phyloP scores from a whole-genome alignment of 2,113 vertebrate species.

The Arizona elegans region DNA sequence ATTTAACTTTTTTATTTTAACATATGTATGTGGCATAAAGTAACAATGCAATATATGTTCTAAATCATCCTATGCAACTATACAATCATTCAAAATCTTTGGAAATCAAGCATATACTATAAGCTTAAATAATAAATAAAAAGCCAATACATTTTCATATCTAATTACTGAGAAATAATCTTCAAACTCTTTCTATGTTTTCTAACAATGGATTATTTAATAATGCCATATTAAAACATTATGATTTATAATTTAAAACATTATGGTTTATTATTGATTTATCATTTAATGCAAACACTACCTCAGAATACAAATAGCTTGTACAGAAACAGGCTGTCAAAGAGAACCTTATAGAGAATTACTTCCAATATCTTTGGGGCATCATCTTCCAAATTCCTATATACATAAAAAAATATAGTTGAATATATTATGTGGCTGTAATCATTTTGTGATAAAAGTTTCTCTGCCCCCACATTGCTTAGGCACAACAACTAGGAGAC shows the following conservation, averaged over 20 bases:
- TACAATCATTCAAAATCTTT: background rate
- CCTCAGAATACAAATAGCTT: background rate
- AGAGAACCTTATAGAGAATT: background rate
- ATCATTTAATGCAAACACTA: background rate
- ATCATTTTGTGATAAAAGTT: background rate
- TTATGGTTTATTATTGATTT: background rate
- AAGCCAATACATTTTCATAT: background rate
- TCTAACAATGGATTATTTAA: background rate
- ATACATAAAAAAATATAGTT: background rate
- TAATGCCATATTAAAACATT: background rate
- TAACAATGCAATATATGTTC: background rate
- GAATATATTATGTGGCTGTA: background rate
- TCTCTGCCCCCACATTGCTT: slow-evolving; percentile 13
- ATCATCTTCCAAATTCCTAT: background rate
- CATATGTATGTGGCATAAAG: background rate
- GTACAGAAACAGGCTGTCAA: background rate
- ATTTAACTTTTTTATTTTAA: background rate
- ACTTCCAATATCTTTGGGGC: background rate
- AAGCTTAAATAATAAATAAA: background rate
- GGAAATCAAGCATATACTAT: background rate
- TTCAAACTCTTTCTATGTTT: background rate
- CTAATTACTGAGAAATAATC: background rate
- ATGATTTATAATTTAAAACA: background rate
- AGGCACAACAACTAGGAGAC: slow-evolving; percentile 1
- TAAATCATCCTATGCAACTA: background rate